A percentile compares a stretch with the other conserved stretches of the same genome.
phyloP scores from a whole-genome alignment of 1,140 invertebrate genomes.

The Orussus abietinus region DNA sequence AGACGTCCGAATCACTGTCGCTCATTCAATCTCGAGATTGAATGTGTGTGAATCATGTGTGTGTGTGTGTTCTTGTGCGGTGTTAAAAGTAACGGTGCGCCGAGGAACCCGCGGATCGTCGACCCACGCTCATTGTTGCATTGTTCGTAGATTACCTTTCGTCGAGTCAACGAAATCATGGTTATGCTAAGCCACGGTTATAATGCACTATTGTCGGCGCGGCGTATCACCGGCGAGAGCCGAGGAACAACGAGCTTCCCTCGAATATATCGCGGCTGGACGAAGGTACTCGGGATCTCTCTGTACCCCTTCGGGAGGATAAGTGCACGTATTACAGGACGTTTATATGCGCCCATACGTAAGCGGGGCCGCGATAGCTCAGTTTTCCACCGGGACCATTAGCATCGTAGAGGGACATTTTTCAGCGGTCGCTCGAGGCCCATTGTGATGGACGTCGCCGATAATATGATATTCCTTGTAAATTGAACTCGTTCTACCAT shows the following conservation, averaged over 20 bases:
- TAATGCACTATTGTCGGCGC: slow-evolving; percentile 34
- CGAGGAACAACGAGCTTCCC: slow-evolving; percentile 31
- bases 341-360: too few relatives aligned
- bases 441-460: too few relatives aligned
- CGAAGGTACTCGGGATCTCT: too few relatives aligned
- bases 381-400: too few relatives aligned
- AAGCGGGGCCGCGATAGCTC: too few relatives aligned
- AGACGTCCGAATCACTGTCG: background rate
- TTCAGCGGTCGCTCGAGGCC: too few relatives aligned
- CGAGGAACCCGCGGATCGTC: slow-evolving; percentile 6
- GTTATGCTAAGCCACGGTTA: slow-evolving; percentile 21
- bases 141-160: slow-evolving; percentile 36
- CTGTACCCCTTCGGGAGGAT: too few relatives aligned
- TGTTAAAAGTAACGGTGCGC: background rate
- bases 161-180: slow-evolving; percentile 33
- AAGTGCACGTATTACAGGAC: too few relatives aligned
- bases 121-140: slow-evolving; percentile 37
- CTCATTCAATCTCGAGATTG: background rate
- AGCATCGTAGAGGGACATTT: too few relatives aligned
- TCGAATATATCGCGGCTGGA: too few relatives aligned
- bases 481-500: too few relatives aligned
- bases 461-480: too few relatives aligned
- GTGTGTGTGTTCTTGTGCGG: background rate
- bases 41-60: background rate
- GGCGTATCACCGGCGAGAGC: slow-evolving; percentile 22